Evolutionary conservation across 2,113 vertebrate genomes (phyloP).

Genomic region (Seriola quinqueradiata): DNA sequence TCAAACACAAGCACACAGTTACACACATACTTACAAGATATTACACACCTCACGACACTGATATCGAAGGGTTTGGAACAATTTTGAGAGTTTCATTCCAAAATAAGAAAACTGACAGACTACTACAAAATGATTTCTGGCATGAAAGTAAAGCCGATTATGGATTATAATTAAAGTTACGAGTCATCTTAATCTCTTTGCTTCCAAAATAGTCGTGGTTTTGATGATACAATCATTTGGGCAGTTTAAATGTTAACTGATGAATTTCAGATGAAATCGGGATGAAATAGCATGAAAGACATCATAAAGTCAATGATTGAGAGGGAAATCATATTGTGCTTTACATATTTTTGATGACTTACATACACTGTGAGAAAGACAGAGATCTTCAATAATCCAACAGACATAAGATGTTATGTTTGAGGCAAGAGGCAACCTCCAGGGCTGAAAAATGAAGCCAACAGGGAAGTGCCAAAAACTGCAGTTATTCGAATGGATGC

Average conservation of each 20-base stretch:
- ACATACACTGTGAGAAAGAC: not conserved
- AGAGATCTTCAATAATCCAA: not conserved
- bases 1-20: slow-evolving; percentile 49
- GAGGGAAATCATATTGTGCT: slow-evolving; percentile 6
- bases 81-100: slow-evolving; percentile 40
- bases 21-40: slow-evolving; percentile 29
- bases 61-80: slow-evolving; percentile 2
- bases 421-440: not conserved
- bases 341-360: slow-evolving; percentile 8
- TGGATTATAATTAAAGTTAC: slow-evolving; percentile 55
- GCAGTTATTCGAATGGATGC: too few species aligned
- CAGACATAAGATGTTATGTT: not conserved
- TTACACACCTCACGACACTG: slow-evolving; percentile 39
- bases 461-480: too few species aligned
- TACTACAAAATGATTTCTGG: slow-evolving; percentile 13
- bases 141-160: slow-evolving; percentile 50
- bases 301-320: slow-evolving; percentile 12
- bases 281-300: slow-evolving; percentile 31
- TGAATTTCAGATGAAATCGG: slow-evolving; percentile 45
- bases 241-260: slow-evolving; percentile 45
- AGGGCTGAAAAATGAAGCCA: too few species aligned
- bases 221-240: slow-evolving; percentile 58
- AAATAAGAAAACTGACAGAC: slow-evolving; percentile 38
- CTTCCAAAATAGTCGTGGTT: slow-evolving; percentile 31
- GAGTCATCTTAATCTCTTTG: slow-evolving; percentile 48